Conservation (phyloP, 2,113 vertebrate species). For the Corydoras maculifer region DNA sequence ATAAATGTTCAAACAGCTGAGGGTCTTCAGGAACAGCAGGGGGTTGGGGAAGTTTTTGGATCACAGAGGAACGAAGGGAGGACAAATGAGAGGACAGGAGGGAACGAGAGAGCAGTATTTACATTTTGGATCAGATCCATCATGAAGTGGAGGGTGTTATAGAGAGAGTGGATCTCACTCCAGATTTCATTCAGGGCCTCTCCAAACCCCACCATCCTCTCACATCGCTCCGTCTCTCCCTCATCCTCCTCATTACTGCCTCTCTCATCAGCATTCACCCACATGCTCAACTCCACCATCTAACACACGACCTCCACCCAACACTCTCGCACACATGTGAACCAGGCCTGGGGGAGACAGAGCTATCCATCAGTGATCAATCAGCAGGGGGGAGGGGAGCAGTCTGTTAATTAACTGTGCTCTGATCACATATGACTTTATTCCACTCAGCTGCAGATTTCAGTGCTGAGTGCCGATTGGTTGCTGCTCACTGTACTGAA, state of each 20-base stretch:
- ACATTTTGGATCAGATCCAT: slow-evolving; percentile 47
- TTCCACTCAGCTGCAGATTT: too few species aligned
- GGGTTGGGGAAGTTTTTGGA: background rate
- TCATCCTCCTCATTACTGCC: slow-evolving; percentile 14
- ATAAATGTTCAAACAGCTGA: background rate
- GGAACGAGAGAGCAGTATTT: slow-evolving; percentile 22
- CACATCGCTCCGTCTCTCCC: background rate
- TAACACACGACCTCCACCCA: too few species aligned
- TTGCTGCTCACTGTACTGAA: too few species aligned
- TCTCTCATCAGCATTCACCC: slow-evolving; percentile 13
- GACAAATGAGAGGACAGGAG: background rate
- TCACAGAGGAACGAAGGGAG: background rate
- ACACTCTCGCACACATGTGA: too few species aligned
- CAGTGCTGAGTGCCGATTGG: too few species aligned
- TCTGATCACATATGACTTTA: too few species aligned
- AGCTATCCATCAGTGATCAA: too few species aligned
- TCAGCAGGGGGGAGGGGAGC: too few species aligned
- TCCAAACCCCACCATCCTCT: slow-evolving; percentile 26
- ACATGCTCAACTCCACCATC: slow-evolving; percentile 5
- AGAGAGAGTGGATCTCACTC: slow-evolving; percentile 45
- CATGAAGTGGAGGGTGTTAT: slow-evolving; percentile 37
- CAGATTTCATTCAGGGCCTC: slow-evolving; percentile 43
- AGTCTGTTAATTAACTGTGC: too few species aligned
- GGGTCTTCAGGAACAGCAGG: background rate
- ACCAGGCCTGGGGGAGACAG: too few species aligned